These are phyloP conservation scores for Hyperoodon ampullatus DNA, from an alignment of 2,113 vertebrate genomes.

Conservation along the genomic window DNA sequence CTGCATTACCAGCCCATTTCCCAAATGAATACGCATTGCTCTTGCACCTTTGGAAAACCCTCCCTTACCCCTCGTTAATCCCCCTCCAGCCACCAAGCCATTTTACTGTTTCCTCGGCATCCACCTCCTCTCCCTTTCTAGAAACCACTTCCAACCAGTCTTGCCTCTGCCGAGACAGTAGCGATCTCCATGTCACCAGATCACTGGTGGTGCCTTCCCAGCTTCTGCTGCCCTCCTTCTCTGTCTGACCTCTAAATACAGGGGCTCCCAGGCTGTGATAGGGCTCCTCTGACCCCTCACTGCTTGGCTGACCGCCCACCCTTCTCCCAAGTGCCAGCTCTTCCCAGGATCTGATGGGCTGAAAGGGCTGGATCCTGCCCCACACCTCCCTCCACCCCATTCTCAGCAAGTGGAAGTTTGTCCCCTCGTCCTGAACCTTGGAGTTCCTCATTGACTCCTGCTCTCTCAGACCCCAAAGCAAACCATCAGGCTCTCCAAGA, in stretches of 20 bases:
- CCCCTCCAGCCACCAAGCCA: not conserved
- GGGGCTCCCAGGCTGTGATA: not conserved
- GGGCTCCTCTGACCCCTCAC: not conserved
- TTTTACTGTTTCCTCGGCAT: not conserved
- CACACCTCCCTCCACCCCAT: not conserved
- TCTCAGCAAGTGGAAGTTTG: not conserved
- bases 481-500: not conserved
- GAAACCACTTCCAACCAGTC: not conserved
- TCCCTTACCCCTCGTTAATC: not conserved
- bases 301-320: not conserved
- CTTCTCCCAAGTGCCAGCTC: not conserved
- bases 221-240: not conserved
- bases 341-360: not conserved
- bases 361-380: not conserved
- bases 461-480: too few species aligned
- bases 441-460: not conserved
- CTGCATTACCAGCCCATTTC: not conserved
- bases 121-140: not conserved
- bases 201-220: not conserved
- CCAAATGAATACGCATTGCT: not conserved
- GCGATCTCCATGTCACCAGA: fast-evolving
- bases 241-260: not conserved
- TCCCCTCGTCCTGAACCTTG: not conserved
- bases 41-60: not conserved
- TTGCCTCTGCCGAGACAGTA: not conserved